Conservation (phyloP, 2,797 vertebrate genomes). For the Tauraco hartlaubi region DNA sequence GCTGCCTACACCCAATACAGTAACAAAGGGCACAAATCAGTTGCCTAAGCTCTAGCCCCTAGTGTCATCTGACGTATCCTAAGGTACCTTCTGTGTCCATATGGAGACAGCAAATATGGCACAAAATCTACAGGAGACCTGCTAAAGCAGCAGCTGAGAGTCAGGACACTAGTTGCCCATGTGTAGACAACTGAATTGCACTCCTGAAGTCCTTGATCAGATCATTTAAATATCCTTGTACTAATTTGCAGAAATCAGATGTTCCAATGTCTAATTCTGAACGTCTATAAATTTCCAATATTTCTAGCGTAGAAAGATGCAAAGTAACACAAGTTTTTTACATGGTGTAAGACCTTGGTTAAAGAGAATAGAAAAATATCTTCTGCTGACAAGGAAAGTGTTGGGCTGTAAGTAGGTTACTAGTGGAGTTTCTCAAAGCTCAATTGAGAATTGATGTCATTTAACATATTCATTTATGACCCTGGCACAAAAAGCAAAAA, state of each 20-base stretch:
- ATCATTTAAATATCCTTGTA: background rate
- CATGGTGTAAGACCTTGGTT: background rate
- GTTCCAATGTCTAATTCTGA: background rate
- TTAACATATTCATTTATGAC: background rate
- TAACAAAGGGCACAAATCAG: background rate
- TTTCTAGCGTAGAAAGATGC: background rate
- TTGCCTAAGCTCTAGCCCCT: background rate
- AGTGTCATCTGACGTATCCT: background rate
- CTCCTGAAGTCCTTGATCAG: background rate
- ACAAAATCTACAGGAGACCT: background rate
- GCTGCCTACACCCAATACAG: background rate
- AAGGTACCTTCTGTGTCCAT: background rate
- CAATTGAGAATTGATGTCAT: background rate
- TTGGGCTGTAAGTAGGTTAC: background rate
- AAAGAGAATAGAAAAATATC: background rate
- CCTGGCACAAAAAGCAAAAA: background rate
- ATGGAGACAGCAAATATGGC: fast-evolving
- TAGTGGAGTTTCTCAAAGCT: background rate
- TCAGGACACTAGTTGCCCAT: background rate
- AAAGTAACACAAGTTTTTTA: background rate
- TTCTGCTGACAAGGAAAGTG: background rate
- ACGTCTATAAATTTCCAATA: background rate
- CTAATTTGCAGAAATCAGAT: background rate
- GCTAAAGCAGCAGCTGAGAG: background rate
- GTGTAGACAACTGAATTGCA: background rate